Percentiles rank a stretch among this genome's conserved stretches.
These are phyloP conservation scores for Callochromis pleurospilus DNA, from an alignment of 2,113 vertebrate species.

Conservation along the genomic window DNA sequence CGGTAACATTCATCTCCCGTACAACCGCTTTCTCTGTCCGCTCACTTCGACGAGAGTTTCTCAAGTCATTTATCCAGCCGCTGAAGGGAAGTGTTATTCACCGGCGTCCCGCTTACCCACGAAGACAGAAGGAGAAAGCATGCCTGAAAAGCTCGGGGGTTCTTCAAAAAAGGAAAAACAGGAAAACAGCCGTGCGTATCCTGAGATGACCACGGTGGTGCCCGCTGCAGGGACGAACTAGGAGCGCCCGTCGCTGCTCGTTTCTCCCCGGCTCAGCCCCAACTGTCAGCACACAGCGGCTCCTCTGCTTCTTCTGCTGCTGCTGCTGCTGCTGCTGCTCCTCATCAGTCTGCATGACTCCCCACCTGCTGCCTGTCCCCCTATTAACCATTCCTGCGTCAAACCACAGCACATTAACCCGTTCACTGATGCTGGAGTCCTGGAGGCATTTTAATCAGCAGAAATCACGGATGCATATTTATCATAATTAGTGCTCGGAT, in stretches of 20 bases:
- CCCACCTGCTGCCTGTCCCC: slow-evolving; percentile 38
- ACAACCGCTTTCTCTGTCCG: slow-evolving; percentile 60
- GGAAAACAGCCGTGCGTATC: not conserved
- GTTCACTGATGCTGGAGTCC: not conserved
- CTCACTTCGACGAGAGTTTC: slow-evolving; percentile 65
- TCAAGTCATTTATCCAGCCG: slow-evolving; percentile 67
- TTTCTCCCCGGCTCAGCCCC: not conserved
- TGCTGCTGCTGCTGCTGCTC: slow-evolving; percentile 21
- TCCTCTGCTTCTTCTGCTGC: not conserved
- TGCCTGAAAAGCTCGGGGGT: not conserved
- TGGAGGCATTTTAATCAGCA: not conserved
- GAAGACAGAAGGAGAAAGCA: slow-evolving; percentile 3
- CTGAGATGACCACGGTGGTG: not conserved
- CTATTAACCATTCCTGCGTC: slow-evolving; percentile 40
- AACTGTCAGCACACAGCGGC: slow-evolving; percentile 2
- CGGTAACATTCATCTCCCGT: slow-evolving; percentile 85
- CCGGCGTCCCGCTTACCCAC: slow-evolving; percentile 4
- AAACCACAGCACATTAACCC: slow-evolving; percentile 35
- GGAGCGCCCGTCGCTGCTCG: not conserved
- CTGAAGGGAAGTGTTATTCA: slow-evolving; percentile 6
- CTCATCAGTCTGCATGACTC: slow-evolving; percentile 28
- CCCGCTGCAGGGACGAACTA: not conserved
- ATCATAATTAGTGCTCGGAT: not conserved
- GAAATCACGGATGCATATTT: not conserved
- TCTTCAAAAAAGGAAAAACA: not conserved